Base-by-base conservation (phyloP, 2,888 invertebrate species). In the Philaethria dido region DNA sequence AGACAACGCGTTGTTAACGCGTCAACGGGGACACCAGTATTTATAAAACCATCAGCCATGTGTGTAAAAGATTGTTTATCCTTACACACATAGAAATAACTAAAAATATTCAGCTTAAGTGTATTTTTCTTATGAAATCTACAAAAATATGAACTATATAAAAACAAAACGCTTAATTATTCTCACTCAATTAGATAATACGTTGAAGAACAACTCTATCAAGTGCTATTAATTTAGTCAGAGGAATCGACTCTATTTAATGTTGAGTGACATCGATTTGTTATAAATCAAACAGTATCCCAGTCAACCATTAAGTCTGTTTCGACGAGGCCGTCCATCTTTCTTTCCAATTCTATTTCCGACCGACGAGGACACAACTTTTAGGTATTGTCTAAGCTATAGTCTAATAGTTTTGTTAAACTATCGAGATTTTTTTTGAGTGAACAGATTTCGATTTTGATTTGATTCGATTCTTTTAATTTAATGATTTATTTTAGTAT, bases 301-400 rank as follows among this genome's bases (percentile, higher is more conserved):
- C 71, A 71, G 47, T 71, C 71, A 50, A 66, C 71, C 74, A 77
- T 76, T 77, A 74, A 73, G 69, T 73, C 63, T 71, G 70, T 77
- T 74, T 74, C 72, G 73, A 72, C 67, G 62, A 67, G 70, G 72
- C 74, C 74, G 75, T 74, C 75, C 74, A 77, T 79, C 77, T 76
- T 78, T 77, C 77, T 77, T 78, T 78, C 74, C 67, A 72, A 72
- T 74, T 76, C 75, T 75, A 78, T 78, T 78, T 77, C 76, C 74
- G 73, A 72, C 64, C 62, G 70, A 68, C 70, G 65, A 68, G 71
- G 70, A 75, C 70, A 73, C 72, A 64, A 71, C 69, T 72, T 68
- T 71, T 66, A 57, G 62, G 70, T 69, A 64, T 69, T 68, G 69
- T 62, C 22, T 64, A 74, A 77, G 71, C 70, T 39, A 72, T 22